These are phyloP conservation scores for Nomada fucata DNA, from an alignment of 2,888 invertebrate species.

Conservation along the genomic window DNA sequence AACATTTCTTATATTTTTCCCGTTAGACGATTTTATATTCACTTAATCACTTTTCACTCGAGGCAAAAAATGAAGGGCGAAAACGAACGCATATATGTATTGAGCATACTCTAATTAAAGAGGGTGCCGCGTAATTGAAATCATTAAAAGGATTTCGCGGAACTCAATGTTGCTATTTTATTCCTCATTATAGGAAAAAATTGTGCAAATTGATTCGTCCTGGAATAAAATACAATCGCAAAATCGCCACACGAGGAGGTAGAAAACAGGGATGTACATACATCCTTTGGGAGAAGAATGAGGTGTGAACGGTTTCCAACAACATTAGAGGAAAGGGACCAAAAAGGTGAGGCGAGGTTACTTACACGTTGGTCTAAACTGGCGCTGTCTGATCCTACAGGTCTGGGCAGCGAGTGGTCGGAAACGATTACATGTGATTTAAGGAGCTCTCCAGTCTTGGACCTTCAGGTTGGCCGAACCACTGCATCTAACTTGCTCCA, in stretches of 20 bases:
- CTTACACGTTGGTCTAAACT: conserved; percentile 57
- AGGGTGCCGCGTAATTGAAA: too few relatives aligned
- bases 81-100: too few relatives aligned
- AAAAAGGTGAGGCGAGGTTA: conserved; percentile 42
- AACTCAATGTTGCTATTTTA: too few relatives aligned
- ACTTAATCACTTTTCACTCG: too few relatives aligned
- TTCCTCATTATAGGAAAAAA: too few relatives aligned
- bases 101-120: too few relatives aligned
- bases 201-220: too few relatives aligned
- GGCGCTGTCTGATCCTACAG: conserved; percentile 60
- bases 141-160: too few relatives aligned
- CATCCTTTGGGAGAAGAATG: neutral
- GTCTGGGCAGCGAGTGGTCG: conserved; percentile 66
- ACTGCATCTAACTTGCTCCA: conserved; percentile 73
- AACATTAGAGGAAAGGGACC: conserved; percentile 25
- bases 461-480: conserved; percentile 65
- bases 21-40: too few relatives aligned
- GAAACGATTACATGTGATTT: conserved; percentile 74
- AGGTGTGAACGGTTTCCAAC: conserved; percentile 30
- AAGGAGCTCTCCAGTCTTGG: conserved; percentile 68
- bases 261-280: neutral
- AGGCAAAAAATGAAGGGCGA: too few relatives aligned
- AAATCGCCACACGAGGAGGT: neutral
- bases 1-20: too few relatives aligned
- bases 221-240: too few relatives aligned